Evolutionary conservation across 2,888 invertebrate species (phyloP), one percentile per base, ranked within the genome.

Genomic region (Scaptomyza caliginosa): DNA sequence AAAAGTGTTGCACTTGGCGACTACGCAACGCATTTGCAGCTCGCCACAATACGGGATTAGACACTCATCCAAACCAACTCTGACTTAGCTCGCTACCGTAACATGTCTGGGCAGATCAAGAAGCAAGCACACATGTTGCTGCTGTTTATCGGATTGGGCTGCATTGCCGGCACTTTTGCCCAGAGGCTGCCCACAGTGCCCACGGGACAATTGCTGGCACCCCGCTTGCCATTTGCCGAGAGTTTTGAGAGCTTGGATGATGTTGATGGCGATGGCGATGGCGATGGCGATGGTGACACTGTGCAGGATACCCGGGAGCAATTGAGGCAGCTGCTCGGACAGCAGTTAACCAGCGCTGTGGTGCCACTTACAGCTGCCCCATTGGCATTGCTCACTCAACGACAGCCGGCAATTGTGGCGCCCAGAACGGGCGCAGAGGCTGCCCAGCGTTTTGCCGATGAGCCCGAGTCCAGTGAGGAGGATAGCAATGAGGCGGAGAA

Each of bases 161-260:
- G 42, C 43, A 5, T 62, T 48, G 48, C 57, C 43, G n/a, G 28
- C 40, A 55, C 71, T 13, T 30, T 43, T 23, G 55, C 17, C 4
- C 72, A 72, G 51, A n/a, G 58, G 7, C 17, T 63, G 46, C 1
- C 34, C 16, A 16, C 39, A 10, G 17, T 42, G 46, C 64, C 85
- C 4, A 46, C 40, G 5, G 56, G 55, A 4, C 66, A 46, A 16
- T 59, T 80, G 26, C 39, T 70, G 67, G 62, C 69, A 7, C 86
- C 80, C 7, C 65, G 52, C n/a, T 32, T 60, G 0, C 58, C 32
- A 10, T 72, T 62, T 34, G 77, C 62, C 24, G 86, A 81, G 34
- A 86, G 81, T 43, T 81, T 85, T 39, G 81, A 81, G 51, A 49
- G 49, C 19, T 69, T 85, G n/a, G 77, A 66, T n/a, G n/a, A n/a